These are phyloP conservation scores for Drosophila antonietae DNA, from an alignment of 2,888 invertebrate species.

Conservation along the genomic window DNA sequence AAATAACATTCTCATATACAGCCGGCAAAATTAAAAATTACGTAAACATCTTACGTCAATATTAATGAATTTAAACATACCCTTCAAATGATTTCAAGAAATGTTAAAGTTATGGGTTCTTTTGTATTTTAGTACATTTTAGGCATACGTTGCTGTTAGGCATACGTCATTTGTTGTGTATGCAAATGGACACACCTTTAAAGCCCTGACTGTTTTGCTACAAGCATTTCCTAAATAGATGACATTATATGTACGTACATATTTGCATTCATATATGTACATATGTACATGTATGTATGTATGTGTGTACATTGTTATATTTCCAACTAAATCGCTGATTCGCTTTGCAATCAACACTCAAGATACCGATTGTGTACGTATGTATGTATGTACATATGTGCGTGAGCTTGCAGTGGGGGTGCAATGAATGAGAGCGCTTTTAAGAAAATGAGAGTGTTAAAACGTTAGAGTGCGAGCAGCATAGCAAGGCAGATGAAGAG, in stretches of 20 bases:
- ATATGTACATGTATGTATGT: background rate
- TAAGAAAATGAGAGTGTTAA: slow-evolving; percentile 4
- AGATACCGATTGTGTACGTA: background rate
- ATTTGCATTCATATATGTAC: no score
- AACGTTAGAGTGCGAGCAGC: background rate
- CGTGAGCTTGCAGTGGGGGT: slow-evolving; percentile 10
- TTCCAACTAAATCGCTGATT: slow-evolving; percentile 2
- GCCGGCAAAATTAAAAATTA: no score
- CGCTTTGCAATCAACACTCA: background rate
- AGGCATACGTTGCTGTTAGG: background rate
- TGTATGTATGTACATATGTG: background rate
- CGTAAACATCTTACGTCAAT: no score
- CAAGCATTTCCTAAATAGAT: slow-evolving; percentile 2
- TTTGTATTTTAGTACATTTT: background rate
- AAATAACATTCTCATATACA: no score
- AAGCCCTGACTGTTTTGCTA: background rate
- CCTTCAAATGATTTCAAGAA: no score
- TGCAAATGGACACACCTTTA: background rate
- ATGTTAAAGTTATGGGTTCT: no score
- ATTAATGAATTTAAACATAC: no score
- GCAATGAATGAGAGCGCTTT: background rate
- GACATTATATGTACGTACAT: background rate
- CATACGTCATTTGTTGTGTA: background rate
- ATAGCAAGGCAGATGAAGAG: background rate
- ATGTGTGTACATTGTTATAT: background rate